Evolutionary conservation across 2,113 vertebrate genomes (phyloP).

Genomic region (Ceratotherium simum): DNA sequence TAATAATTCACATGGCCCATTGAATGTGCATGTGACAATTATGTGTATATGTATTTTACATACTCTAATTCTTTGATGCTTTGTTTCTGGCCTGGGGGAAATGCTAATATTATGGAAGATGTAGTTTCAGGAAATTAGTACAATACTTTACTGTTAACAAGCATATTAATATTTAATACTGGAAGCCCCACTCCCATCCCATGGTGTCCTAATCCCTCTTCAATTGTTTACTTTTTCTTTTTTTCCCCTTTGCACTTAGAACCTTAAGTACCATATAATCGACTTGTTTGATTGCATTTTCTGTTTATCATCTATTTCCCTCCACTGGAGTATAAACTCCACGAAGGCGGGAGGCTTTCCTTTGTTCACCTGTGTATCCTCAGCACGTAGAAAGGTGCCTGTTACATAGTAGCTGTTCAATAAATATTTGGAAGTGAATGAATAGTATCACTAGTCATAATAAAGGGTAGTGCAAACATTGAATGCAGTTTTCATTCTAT

Average conservation of each 20-base stretch:
- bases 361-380: background rate
- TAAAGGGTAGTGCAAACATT: background rate
- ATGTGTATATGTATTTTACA: background rate
- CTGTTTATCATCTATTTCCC: background rate
- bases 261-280: background rate
- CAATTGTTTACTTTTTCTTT: background rate
- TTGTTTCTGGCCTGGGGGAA: background rate
- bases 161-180: background rate
- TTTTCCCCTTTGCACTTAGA: background rate
- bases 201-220: background rate
- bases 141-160: slow-evolving; percentile 5
- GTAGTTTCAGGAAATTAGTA: background rate
- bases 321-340: background rate
- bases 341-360: background rate
- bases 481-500: background rate
- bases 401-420: background rate
- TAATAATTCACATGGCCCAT: background rate
- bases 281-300: background rate
- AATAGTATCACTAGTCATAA: background rate
- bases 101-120: slow-evolving; percentile 24
- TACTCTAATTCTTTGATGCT: slow-evolving; percentile 41
- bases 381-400: background rate
- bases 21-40: slow-evolving; percentile 1
- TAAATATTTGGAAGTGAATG: slow-evolving; percentile 16
- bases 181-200: background rate